phyloP scores from a whole-genome alignment of 2,113 vertebrate genomes.

The Indicator indicator region DNA sequence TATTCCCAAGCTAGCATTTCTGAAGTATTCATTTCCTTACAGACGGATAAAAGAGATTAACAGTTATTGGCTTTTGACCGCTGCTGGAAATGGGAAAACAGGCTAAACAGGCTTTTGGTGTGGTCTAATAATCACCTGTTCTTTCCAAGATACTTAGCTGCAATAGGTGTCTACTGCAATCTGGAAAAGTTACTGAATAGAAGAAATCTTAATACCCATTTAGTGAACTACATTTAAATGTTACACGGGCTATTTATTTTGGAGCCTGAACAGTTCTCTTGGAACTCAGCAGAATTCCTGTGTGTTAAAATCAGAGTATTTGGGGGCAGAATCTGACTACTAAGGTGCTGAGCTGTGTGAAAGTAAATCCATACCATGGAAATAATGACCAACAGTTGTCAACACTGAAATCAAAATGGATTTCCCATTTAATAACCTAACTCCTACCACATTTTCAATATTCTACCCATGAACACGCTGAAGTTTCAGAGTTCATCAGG shows the following conservation, averaged over 20 bases:
- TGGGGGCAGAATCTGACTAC: not conserved
- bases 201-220: not conserved
- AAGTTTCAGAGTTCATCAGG: not conserved
- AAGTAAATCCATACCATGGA: not conserved
- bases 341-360: not conserved
- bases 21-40: not conserved
- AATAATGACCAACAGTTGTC: not conserved
- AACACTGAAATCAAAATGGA: slow-evolving; percentile 50
- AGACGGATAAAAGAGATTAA: not conserved
- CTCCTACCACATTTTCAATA: not conserved
- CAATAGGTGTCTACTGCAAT: not conserved
- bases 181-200: not conserved
- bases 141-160: not conserved
- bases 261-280: not conserved
- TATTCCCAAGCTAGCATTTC: not conserved
- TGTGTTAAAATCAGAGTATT: not conserved
- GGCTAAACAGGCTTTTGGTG: not conserved
- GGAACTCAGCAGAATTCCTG: not conserved
- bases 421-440: too few relatives aligned
- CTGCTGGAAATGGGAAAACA: not conserved
- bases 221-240: not conserved
- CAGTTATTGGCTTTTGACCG: not conserved
- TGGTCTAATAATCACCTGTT: not conserved
- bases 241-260: not conserved
- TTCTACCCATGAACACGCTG: not conserved